Evolutionary conservation across 2,888 invertebrate species (phyloP), one percentile per base, ranked within the genome.

Genomic region (Mimumesa dahlbomi): DNA sequence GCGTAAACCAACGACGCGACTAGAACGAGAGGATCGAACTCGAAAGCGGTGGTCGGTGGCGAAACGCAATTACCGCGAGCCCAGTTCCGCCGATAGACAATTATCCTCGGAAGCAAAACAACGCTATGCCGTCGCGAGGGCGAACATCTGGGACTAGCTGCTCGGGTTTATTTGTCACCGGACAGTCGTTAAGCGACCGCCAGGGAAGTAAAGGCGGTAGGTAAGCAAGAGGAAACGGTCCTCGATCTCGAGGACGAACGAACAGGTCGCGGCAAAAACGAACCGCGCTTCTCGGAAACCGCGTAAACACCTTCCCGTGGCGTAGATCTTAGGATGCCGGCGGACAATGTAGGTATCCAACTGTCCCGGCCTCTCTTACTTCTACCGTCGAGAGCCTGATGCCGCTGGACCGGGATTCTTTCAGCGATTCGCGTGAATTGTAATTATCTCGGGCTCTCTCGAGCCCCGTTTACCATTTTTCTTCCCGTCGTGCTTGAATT

Each of bases 101-200:
- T 85, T 83, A 85, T 84, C 83, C 68, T 69, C 81, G 79, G 79
- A 82, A 83, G 79, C 81, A 78, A 80, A 81, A 81, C 69, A 63
- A 67, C 45, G 40, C 45, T 58, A 31, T 4, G 19, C 31, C 38
- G 71, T 52, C 63, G 65, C 43, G 75, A 70, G 65, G 77, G 77
- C 68, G 68, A 77, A 78, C 81, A 82, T 75, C 73, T 73, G 81
- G 79, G 65, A 77, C 72, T 73, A 56, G 68, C 68, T 59, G 77
- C 70, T 68, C 73, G 74, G 77, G 83, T 84, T 85, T 85, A 85
- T 86, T 86, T 86, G 85, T 86, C 85, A 85, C 80, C 76, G 84
- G 79, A 74, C 64, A 79, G 79, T 85, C 84, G 85, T 86, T 86
- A 84, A 79, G 79, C 61, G 69, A 65, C 62, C 67, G 75, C 67